A percentile compares a stretch with the other conserved stretches of the same genome.
These are phyloP conservation scores for Aythya fuligula DNA, from an alignment of 2,797 vertebrate species.

Conservation along the genomic window DNA sequence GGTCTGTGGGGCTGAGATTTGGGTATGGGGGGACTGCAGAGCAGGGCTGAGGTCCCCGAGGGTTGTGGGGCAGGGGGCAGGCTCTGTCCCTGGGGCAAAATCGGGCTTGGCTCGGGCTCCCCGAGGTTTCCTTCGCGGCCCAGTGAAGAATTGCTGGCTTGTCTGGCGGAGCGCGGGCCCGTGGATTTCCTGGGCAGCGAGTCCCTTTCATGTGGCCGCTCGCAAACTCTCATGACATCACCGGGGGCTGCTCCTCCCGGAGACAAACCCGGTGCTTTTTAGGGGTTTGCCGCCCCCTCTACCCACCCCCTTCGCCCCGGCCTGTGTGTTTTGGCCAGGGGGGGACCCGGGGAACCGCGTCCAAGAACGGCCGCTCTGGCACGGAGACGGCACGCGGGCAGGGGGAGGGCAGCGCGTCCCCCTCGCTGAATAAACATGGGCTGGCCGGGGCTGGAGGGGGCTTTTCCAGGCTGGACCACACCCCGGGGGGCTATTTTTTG, in stretches of 20 bases:
- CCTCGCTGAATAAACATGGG: slow-evolving; percentile 57
- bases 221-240: slow-evolving; percentile 69
- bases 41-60: background rate
- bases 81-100: background rate
- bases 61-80: background rate
- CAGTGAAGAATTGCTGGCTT: slow-evolving; percentile 48
- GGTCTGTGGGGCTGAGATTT: background rate
- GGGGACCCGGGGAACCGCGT: background rate
- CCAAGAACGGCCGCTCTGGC: slow-evolving; percentile 43
- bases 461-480: slow-evolving; percentile 67
- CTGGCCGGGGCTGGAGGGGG: slow-evolving; percentile 42
- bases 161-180: slow-evolving; percentile 29
- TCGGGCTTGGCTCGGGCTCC: background rate
- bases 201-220: slow-evolving; percentile 58
- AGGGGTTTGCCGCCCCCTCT: slow-evolving; percentile 45
- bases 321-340: slow-evolving; percentile 62
- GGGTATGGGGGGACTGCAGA: background rate
- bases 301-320: background rate
- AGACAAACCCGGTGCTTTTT: slow-evolving; percentile 49
- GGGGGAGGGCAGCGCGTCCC: slow-evolving; percentile 12
- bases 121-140: background rate
- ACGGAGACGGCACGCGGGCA: background rate
- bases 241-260: slow-evolving; percentile 34
- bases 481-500: slow-evolving; percentile 66
- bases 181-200: slow-evolving; percentile 62